phyloP scores from a whole-genome alignment of 1,140 invertebrate genomes.

The Phthorimaea operculella region DNA sequence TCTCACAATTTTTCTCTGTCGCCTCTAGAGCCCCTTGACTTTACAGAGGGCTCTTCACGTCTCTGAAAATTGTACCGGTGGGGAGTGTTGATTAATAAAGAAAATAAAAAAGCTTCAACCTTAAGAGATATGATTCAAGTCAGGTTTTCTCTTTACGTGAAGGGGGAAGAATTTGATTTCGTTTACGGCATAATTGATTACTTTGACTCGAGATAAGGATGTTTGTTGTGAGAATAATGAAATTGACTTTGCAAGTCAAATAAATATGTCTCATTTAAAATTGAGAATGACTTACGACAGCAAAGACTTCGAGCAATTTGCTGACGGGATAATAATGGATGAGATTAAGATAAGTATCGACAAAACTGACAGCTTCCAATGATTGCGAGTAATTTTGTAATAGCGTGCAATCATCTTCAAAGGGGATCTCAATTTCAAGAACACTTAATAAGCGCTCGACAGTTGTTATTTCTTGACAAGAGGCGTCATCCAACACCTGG shows the following conservation, averaged over 20 bases:
- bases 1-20: conserved; percentile 48
- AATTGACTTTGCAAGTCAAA: no score
- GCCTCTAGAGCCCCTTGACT: conserved; percentile 34
- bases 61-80: conserved; percentile 34
- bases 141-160: background rate
- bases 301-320: no score
- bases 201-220: background rate
- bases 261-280: no score
- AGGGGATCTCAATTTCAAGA: background rate
- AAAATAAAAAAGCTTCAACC: conserved; percentile 43
- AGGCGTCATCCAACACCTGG: conserved; percentile 61
- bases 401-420: no score
- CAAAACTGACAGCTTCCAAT: no score
- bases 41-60: conserved; percentile 38
- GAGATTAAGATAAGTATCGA: no score
- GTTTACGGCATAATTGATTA: background rate
- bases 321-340: no score
- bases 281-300: no score
- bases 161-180: background rate
- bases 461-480: conserved; percentile 40
- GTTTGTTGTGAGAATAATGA: no score
- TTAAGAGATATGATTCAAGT: conserved; percentile 28
- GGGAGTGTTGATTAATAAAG: conserved; percentile 56
- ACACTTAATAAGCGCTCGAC: conserved; percentile 19
- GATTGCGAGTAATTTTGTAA: no score